Conservation (phyloP, 2,113 vertebrate genomes). For the Xerus inauris region DNA sequence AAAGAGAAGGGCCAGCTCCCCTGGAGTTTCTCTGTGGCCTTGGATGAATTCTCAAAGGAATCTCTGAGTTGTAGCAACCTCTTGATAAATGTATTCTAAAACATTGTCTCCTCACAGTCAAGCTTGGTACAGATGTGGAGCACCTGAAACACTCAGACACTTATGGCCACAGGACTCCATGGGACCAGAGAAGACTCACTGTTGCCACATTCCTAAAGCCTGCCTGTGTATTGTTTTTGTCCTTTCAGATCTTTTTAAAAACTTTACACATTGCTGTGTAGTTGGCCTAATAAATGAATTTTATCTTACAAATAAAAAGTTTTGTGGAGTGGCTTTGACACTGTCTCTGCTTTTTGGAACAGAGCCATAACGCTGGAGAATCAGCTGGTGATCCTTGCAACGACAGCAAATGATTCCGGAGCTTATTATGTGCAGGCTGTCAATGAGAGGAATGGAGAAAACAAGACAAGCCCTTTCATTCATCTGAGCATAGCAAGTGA, state of each 20-base stretch:
- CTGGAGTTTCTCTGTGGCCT: background rate
- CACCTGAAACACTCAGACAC: fast-evolving
- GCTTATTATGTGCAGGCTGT: conserved; percentile 93
- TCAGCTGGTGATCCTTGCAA: conserved; percentile 93
- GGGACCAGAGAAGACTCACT: background rate
- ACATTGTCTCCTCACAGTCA: background rate
- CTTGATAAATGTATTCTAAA: fast-evolving
- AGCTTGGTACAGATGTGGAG: background rate
- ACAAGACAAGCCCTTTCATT: conserved; percentile 90
- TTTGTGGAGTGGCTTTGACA: background rate
- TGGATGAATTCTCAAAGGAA: background rate
- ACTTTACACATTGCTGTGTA: fast-evolving
- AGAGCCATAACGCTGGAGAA: conserved; percentile 94
- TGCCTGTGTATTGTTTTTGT: background rate
- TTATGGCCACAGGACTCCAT: fast-evolving
- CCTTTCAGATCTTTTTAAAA: background rate
- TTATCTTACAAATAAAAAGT: background rate
- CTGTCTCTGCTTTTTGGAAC: conserved; percentile 62
- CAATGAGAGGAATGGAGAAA: conserved; percentile 94
- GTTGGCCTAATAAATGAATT: fast-evolving
- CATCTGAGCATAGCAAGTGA: conserved; percentile 91
- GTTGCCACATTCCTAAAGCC: background rate
- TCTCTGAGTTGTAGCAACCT: background rate
- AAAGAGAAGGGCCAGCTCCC: background rate
- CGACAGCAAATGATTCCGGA: conserved; percentile 85